Percentiles rank a stretch among this genome's conserved stretches.
These are phyloP conservation scores for Avahi laniger DNA, from an alignment of 2,797 vertebrate species.

Conservation along the genomic window DNA sequence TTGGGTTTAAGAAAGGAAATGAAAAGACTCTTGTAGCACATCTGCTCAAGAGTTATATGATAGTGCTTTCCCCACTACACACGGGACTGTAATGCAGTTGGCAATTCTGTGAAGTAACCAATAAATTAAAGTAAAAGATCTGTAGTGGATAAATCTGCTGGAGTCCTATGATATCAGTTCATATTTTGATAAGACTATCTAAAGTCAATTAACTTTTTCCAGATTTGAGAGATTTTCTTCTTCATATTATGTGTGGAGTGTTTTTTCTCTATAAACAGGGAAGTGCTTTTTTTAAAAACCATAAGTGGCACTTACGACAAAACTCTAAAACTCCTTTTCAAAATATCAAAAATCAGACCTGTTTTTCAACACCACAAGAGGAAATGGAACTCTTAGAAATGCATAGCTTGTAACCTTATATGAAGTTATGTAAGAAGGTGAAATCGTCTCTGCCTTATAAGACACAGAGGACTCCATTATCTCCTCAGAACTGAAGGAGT, in stretches of 20 bases:
- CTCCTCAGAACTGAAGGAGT: not conserved
- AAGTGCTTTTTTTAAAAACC: conserved; percentile 53
- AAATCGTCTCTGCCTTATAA: not conserved
- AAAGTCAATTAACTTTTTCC: conserved; percentile 77
- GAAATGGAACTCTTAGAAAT: conserved; percentile 45
- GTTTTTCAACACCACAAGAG: conserved; percentile 48
- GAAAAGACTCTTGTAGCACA: conserved; percentile 87
- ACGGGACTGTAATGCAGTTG: conserved; percentile 73
- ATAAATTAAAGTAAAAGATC: conserved; percentile 84
- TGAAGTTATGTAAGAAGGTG: not conserved
- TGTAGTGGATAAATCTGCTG: conserved; percentile 79
- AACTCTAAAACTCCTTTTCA: conserved; percentile 65
- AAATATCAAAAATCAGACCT: conserved; percentile 67
- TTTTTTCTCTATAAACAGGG: conserved; percentile 72
- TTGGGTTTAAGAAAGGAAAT: conserved; percentile 83
- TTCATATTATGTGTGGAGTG: conserved; percentile 59
- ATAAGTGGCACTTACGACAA: conserved; percentile 66
- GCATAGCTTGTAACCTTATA: not conserved
- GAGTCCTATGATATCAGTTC: conserved; percentile 68
- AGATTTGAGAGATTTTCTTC: conserved; percentile 62
- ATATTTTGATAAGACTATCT: conserved; percentile 78
- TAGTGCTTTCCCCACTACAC: conserved; percentile 76
- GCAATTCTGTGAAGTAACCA: conserved; percentile 82
- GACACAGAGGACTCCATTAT: not conserved
- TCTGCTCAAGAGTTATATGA: conserved; percentile 83